Base-by-base conservation (phyloP, 2,888 invertebrate species). In the Eristalis tenax region DNA sequence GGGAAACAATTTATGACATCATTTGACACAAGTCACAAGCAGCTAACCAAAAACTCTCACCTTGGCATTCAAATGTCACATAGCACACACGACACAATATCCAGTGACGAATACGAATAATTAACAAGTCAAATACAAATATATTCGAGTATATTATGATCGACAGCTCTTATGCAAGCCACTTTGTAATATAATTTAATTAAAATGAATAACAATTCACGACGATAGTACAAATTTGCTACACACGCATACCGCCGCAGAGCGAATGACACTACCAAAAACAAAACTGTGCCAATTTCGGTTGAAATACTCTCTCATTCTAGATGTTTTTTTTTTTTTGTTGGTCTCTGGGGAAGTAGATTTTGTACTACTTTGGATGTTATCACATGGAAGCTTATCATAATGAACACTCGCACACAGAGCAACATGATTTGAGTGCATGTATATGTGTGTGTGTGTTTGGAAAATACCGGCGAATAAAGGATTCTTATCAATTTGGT, bases 401-500 rank as follows among this genome's bases (percentile, higher is more conserved):
- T 3, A 10, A 18, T 23, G n/a, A 28, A 59, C 59, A 26, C 22
- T 6, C 10, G 15, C 26, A 40, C 28, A 64, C 70, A 64, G 57
- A 40, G 6, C 4, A 1, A 18, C 5, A 18, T 81, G 68, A 66
- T 43, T 28, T 68, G 23, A 28, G n/a, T 2, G 61, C n/a, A n/a
- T n/a, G n/a, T 56, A 5, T 32, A 6, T 0, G 32, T 18, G 50
- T 6, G 32, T 32, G 35, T 83, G 43, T 59, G 32, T 43, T 68
- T 79, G 56, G 73, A 74, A 74, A 77, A 57, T 74, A 81, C 73
- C 57, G 68, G 69, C 61, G 81, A 78, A 78, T 85, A 74, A 82
- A 74, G 57, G 35, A 26, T 65, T 74, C 40, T 78, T 83, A 83
- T 83, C 83, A 32, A 35, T 64, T 76, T 73, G 28, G 82, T 77